Evolutionary conservation across 2,797 vertebrate genomes (phyloP).

Genomic region (Cynopterus sphinx): DNA sequence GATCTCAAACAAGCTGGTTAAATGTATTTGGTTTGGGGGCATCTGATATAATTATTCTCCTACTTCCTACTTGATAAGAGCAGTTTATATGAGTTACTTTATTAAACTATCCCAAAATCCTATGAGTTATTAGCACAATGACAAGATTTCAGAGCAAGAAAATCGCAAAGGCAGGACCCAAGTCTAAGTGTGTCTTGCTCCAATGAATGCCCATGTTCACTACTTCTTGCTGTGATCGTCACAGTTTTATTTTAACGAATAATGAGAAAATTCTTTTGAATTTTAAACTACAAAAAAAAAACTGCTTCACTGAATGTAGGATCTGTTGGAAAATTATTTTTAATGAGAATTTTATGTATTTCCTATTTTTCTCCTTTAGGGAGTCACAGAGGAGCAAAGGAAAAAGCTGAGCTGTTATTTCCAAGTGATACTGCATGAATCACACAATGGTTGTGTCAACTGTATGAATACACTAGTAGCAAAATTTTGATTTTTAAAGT

Average conservation of each 20-base stretch:
- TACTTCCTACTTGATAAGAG: constrained; percentile 45
- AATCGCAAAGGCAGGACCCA: background rate
- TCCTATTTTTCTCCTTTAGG: constrained; percentile 9
- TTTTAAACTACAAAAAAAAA: constrained; percentile 39
- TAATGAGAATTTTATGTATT: constrained; percentile 22
- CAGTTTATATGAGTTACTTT: constrained; percentile 33
- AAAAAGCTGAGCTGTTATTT: background rate
- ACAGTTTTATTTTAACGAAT: constrained; percentile 20
- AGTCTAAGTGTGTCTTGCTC: background rate
- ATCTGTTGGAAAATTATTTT: constrained; percentile 32
- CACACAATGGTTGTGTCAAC: background rate
- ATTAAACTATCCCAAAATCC: constrained; percentile 53
- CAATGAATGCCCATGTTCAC: background rate
- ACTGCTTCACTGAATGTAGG: background rate
- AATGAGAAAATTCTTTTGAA: constrained; percentile 30
- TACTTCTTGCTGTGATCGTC: background rate
- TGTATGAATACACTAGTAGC: background rate
- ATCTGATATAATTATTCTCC: constrained; percentile 51
- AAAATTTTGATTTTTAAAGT: background rate
- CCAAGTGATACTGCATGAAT: background rate
- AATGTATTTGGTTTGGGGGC: constrained; percentile 30
- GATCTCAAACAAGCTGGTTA: constrained; percentile 32
- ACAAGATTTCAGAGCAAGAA: constrained; percentile 18
- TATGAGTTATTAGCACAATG: constrained; percentile 30
- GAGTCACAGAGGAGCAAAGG: background rate